Base-by-base conservation (phyloP, 2,113 vertebrate species). In the Eublepharis macularius region DNA sequence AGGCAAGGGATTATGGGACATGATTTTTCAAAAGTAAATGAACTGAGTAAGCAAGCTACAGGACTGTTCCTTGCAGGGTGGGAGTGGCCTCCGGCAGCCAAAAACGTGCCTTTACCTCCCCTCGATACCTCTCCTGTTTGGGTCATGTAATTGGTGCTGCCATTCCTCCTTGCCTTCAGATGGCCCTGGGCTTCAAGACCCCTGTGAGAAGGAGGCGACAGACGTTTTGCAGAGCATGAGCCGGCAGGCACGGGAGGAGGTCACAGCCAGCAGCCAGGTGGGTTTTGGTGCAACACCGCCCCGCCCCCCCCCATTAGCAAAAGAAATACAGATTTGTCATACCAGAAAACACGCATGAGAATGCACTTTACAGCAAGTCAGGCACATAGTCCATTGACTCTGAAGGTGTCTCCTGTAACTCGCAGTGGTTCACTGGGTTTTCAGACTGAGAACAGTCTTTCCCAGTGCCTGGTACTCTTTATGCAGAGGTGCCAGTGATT, bases 121-220 rank as follows among this genome's bases (percentile, higher is more conserved):
- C 60, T 63, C 60, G 60, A 2, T 63, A 34, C 26, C n/a, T n/a
- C 29, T 68, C 63, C 41, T 32, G 8, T 65, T n/a, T 47, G 8
- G 60, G 60, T 63, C 19, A 11, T n/a, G 14, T 45, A 49, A 49
- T 65, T 78, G 83, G 47, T 79, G 21, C 63, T 9, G 24, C 26
- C 2, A 73, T 86, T 85, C 29, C 83, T 74, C 66, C 65, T 34
- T 7, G 51, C 39, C 1, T 24, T 49, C 94, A 98, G 97, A 96
- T 54, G 97, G 97, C 60, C 96, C 97, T 1, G 97, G 97, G 36
- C 93, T 98, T 82, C 94, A 95, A 82, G 97, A 98, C 88, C 97
- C 96, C 41, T 98, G 97, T 85, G 97, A 97, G 94, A 97, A 96
- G 88, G 95, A 96, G 39, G 95, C 92, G 21, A 94, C 91, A 11